Evolutionary conservation across 2,797 vertebrate genomes (phyloP).

Genomic region (Chelidonichthys spinosus): DNA sequence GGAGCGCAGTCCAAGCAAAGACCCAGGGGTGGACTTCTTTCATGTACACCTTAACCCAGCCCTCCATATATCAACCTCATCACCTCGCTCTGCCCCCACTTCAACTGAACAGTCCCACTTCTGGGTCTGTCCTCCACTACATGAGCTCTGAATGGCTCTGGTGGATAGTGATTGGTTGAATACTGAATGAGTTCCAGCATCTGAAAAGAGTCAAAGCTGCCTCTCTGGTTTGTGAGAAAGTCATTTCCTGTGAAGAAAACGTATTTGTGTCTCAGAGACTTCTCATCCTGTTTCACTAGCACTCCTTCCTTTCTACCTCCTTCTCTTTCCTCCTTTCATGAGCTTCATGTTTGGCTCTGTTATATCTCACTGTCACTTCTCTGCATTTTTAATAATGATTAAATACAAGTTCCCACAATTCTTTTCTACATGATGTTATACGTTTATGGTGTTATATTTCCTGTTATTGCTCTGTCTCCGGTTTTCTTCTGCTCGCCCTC

Average conservation of each 20-base stretch:
- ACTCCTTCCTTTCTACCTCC: constrained; percentile 49
- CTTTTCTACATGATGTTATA: not conserved
- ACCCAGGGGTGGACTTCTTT: constrained; percentile 44
- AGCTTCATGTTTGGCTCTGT: constrained; percentile 2
- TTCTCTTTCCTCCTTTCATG: constrained; percentile 31
- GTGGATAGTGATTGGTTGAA: constrained; percentile 4
- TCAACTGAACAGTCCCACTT: constrained; percentile 11
- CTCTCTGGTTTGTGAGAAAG: constrained; percentile 67
- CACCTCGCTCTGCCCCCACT: not conserved
- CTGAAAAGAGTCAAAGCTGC: constrained; percentile 36
- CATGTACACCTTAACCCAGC: constrained; percentile 27
- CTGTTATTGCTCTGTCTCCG: constrained; percentile 12
- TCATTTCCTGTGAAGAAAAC: constrained; percentile 73
- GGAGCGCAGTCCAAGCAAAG: constrained; percentile 63
- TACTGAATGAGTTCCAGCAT: not conserved
- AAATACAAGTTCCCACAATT: constrained; percentile 11
- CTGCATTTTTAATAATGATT: constrained; percentile 2
- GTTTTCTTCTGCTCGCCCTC: constrained; percentile 14
- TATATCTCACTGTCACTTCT: not conserved
- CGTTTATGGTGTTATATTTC: constrained; percentile 11
- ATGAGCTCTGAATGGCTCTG: not conserved
- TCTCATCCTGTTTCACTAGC: constrained; percentile 71
- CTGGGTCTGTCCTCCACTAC: not conserved
- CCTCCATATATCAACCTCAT: constrained; percentile 29
- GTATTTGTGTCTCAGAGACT: constrained; percentile 52